Conservation (phyloP, 2,888 invertebrate genomes). For the Coecobrya sp. region DNA sequence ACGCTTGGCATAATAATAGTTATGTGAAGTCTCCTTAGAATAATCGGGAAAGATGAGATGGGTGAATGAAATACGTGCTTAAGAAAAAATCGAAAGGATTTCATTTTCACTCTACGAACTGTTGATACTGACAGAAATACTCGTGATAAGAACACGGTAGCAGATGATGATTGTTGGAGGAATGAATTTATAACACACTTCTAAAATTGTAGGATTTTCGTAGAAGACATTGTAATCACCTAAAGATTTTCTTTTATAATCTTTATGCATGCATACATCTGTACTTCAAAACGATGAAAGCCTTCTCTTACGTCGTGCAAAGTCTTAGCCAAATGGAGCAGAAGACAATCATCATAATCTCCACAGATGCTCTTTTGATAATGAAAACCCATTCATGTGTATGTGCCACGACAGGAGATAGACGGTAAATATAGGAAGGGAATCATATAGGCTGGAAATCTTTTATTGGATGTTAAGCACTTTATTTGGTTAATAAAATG, state of each 20-base stretch:
- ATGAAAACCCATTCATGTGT: conserved; percentile 32
- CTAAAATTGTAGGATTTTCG: conserved; percentile 23
- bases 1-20: too few relatives aligned
- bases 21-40: background rate
- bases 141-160: background rate
- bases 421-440: too few relatives aligned
- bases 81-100: conserved; percentile 32
- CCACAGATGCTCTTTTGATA: conserved; percentile 55
- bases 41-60: conserved; percentile 44
- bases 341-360: conserved; percentile 68
- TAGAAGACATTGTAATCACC: conserved; percentile 4
- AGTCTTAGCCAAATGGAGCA: conserved; percentile 74
- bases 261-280: background rate
- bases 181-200: background rate
- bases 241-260: background rate
- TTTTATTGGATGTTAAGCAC: conserved; percentile 41
- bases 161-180: conserved; percentile 12
- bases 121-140: conserved; percentile 27
- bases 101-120: background rate
- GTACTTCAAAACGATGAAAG: conserved; percentile 53
- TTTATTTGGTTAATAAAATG: background rate
- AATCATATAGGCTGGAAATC: conserved; percentile 28
- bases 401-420: background rate
- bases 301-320: conserved; percentile 11
- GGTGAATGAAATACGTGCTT: conserved; percentile 58